Evolutionary conservation across 2,797 vertebrate species (phyloP).

Genomic region (Dendrocincla tyrannina): DNA sequence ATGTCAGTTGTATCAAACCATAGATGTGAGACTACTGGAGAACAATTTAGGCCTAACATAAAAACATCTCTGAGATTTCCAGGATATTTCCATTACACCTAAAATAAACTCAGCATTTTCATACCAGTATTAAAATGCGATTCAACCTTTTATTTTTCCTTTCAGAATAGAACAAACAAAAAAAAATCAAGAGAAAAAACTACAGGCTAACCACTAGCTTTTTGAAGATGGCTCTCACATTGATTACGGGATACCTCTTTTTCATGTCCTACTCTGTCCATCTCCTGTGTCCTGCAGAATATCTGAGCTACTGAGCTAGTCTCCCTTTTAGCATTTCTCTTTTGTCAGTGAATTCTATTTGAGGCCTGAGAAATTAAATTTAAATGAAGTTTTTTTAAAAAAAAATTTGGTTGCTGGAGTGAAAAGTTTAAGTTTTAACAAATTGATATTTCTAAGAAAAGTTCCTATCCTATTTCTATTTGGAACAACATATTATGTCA

Average conservation of each 20-base stretch:
- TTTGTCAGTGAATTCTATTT: neutral
- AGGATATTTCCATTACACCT: neutral
- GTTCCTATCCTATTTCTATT: neutral
- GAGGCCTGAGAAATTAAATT: neutral
- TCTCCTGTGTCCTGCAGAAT: neutral
- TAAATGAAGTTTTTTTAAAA: neutral
- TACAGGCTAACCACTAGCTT: neutral
- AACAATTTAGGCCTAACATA: neutral
- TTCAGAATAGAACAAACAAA: neutral
- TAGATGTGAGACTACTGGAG: neutral
- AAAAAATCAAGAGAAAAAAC: neutral
- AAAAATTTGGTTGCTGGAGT: rapidly evolving
- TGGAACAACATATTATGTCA: neutral
- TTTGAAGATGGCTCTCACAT: neutral
- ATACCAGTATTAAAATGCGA: neutral
- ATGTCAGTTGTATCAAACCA: neutral
- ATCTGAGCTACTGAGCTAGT: neutral
- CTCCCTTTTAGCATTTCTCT: neutral
- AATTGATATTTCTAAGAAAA: neutral
- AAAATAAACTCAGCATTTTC: neutral
- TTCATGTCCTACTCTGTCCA: neutral
- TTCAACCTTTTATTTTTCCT: neutral
- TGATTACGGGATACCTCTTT: neutral
- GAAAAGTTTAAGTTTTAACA: neutral
- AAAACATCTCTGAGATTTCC: neutral